These are phyloP conservation scores for Tachina lurida DNA, from an alignment of 2,888 invertebrate genomes.

Conservation along the genomic window DNA sequence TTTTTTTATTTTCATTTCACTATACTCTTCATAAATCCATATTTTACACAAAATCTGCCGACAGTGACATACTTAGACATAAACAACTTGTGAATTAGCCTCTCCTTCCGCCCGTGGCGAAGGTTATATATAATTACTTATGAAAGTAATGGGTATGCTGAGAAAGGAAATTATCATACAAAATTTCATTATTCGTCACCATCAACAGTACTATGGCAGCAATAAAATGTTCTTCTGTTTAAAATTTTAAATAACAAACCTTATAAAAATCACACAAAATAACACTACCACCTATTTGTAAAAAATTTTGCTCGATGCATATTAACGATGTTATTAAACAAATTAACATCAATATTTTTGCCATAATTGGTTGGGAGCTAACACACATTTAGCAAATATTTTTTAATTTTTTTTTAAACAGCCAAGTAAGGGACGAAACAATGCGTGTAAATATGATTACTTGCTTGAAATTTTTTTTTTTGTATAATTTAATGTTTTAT, in stretches of 20 bases:
- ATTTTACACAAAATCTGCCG: too few species aligned
- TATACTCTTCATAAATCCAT: too few species aligned
- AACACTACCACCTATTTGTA: background rate
- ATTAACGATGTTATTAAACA: slow-evolving; percentile 46
- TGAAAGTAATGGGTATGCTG: background rate
- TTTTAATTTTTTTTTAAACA: background rate
- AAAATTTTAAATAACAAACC: slow-evolving; percentile 33
- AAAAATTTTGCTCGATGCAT: slow-evolving; percentile 40
- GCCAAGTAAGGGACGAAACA: slow-evolving; percentile 2
- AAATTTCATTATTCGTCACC: background rate
- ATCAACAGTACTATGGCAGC: background rate
- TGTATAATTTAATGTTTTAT: background rate
- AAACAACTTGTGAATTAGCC: too few species aligned
- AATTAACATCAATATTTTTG: slow-evolving; percentile 43
- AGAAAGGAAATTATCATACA: background rate
- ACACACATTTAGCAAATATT: slow-evolving; percentile 2
- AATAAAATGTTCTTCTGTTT: background rate
- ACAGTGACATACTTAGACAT: too few species aligned
- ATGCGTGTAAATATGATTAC: background rate
- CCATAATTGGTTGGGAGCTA: slow-evolving; percentile 6
- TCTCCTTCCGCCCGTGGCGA: background rate
- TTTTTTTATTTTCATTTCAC: too few species aligned
- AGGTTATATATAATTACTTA: background rate
- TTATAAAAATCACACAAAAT: background rate
- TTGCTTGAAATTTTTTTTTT: background rate